Conservation (phyloP, 2,888 invertebrate genomes). For the Hyposoter dolosus region DNA sequence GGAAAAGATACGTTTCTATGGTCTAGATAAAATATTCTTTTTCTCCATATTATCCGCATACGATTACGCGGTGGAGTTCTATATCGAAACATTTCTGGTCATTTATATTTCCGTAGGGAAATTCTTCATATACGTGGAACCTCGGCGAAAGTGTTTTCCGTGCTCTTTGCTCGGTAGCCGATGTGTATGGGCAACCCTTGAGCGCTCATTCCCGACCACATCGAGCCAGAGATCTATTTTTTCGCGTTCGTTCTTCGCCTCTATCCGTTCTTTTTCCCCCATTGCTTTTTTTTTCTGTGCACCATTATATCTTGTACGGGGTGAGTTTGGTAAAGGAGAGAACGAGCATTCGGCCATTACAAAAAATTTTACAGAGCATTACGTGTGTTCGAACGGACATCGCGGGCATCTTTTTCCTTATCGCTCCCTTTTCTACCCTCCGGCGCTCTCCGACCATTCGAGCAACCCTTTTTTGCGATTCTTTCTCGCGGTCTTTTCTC, state of each 20-base stretch:
- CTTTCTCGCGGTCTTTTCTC: slow-evolving; percentile 24
- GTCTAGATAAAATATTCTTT: slow-evolving; percentile 49
- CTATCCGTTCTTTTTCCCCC: slow-evolving; percentile 1
- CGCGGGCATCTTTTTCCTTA: slow-evolving; percentile 68
- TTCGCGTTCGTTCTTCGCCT: slow-evolving; percentile 46
- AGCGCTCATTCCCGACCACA: slow-evolving; percentile 49
- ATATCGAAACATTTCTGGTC: slow-evolving; percentile 16
- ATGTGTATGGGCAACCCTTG: slow-evolving; percentile 34
- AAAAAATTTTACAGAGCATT: slow-evolving; percentile 77
- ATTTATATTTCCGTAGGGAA: slow-evolving; percentile 54
- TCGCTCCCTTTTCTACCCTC: slow-evolving; percentile 72
- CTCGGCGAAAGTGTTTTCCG: slow-evolving; percentile 24
- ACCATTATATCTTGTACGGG: slow-evolving; percentile 46
- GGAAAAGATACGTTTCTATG: neutral
- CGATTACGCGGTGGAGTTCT: slow-evolving; percentile 3
- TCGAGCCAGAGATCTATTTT: slow-evolving; percentile 53
- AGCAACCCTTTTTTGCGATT: slow-evolving; percentile 55
- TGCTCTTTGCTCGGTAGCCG: slow-evolving; percentile 11
- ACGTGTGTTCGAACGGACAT: slow-evolving; percentile 70
- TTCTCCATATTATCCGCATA: slow-evolving; percentile 23
- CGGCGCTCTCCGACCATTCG: slow-evolving; percentile 49
- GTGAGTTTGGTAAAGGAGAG: slow-evolving; percentile 29
- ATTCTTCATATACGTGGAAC: slow-evolving; percentile 55
- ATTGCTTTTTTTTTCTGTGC: slow-evolving; percentile 17
- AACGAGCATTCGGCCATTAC: slow-evolving; percentile 72